A percentile compares a stretch with the other conserved stretches of the same genome.
Conservation (phyloP, 2,797 vertebrate species). For the Gallinago solitaria region DNA sequence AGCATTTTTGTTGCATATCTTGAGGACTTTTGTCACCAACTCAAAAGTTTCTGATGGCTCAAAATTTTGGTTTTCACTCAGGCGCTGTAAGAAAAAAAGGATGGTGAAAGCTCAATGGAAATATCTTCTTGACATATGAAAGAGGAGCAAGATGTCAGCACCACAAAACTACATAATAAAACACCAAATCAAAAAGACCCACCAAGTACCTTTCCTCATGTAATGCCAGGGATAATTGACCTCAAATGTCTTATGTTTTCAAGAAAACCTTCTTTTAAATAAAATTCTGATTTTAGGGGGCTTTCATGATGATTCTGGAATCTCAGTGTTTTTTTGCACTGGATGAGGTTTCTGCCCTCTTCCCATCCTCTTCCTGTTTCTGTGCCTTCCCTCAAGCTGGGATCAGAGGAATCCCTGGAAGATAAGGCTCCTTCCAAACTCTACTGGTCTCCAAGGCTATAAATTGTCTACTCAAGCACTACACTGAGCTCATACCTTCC, state of each 20-base stretch:
- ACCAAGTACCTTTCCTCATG: neutral
- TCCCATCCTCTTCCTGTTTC: neutral
- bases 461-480: neutral
- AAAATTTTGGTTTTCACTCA: neutral
- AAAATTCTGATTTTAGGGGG: neutral
- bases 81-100: neutral
- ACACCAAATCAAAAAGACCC: neutral
- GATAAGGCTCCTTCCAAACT: neutral
- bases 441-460: neutral
- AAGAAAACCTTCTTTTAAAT: neutral
- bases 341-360: neutral
- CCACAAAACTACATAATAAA: neutral
- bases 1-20: slow-evolving; percentile 1
- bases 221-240: neutral
- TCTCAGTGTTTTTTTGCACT: neutral
- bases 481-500: neutral
- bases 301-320: neutral
- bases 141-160: neutral
- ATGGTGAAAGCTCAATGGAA: neutral
- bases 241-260: neutral
- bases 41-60: neutral
- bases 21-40: neutral
- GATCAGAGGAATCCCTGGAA: neutral
- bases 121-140: neutral
- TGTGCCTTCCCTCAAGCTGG: neutral